A percentile compares a stretch with the other conserved stretches of the same genome.
Conservation (phyloP, 1,140 invertebrate species). For the Heterodera carotae region DNA sequence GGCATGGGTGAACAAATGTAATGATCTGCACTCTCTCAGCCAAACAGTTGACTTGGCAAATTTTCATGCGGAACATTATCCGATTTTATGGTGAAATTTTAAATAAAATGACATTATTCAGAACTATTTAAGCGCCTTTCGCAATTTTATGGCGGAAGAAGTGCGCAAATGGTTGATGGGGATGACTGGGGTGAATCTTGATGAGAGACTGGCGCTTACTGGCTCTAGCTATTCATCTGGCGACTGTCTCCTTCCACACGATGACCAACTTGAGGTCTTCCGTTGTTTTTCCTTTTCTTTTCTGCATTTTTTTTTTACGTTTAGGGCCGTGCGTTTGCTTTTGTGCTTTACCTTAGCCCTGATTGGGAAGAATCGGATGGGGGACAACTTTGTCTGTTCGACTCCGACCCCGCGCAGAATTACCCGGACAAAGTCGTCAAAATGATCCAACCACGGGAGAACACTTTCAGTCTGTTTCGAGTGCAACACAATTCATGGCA, state of each 20-base stretch:
- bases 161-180: constrained; percentile 40
- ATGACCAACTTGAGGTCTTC: constrained; percentile 40
- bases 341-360: constrained; percentile 43
- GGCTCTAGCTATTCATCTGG: constrained; percentile 40
- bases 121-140: constrained; percentile 25
- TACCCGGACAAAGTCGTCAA: constrained; percentile 38
- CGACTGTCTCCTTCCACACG: constrained; percentile 34
- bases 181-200: constrained; percentile 45
- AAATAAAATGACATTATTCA: background rate
- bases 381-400: constrained; percentile 45
- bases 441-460: constrained; percentile 38
- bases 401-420: constrained; percentile 33
- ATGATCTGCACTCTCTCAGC: constrained; percentile 45
- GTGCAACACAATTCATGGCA: constrained; percentile 55
- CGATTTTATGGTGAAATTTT: constrained; percentile 15
- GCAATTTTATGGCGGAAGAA: constrained; percentile 33
- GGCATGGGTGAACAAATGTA: constrained; percentile 33
- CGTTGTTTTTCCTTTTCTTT: background rate
- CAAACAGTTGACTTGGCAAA: constrained; percentile 42
- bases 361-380: constrained; percentile 43
- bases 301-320: constrained; percentile 8
- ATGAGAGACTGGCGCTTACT: constrained; percentile 43
- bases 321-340: constrained; percentile 48
- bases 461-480: constrained; percentile 50
- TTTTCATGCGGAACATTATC: constrained; percentile 42